Evolutionary conservation across 2,797 vertebrate genomes (phyloP).

Genomic region (Artibeus jamaicensis): DNA sequence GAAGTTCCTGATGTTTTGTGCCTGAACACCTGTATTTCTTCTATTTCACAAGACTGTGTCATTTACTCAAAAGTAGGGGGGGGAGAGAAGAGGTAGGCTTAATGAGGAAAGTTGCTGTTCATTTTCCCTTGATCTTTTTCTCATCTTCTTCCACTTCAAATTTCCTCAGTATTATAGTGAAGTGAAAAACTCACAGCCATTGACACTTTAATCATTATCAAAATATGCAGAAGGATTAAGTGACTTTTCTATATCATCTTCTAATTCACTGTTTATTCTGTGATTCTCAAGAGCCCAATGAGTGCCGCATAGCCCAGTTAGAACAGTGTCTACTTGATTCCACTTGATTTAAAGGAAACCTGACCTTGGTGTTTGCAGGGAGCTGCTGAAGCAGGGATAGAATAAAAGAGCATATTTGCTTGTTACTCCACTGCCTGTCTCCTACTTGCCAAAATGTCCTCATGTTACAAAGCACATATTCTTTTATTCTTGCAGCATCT

Average conservation of each 20-base stretch:
- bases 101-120: background rate
- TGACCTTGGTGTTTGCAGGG: background rate
- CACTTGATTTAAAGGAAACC: background rate
- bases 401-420: background rate
- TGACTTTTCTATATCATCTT: constrained; percentile 27
- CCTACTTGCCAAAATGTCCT: background rate
- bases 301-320: background rate
- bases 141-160: background rate
- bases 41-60: background rate
- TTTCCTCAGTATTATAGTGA: background rate
- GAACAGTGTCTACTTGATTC: background rate
- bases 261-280: constrained; percentile 38
- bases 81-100: background rate
- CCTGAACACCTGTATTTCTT: background rate
- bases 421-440: background rate
- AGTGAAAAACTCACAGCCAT: background rate
- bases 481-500: background rate
- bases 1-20: background rate
- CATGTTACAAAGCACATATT: background rate
- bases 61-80: background rate
- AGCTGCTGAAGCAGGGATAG: background rate
- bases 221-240: constrained; percentile 65
- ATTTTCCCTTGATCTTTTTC: background rate
- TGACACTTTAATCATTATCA: constrained; percentile 58
- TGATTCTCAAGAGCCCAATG: background rate